These are phyloP conservation scores for Uria aalge DNA, from an alignment of 2,113 vertebrate species.

Conservation along the genomic window DNA sequence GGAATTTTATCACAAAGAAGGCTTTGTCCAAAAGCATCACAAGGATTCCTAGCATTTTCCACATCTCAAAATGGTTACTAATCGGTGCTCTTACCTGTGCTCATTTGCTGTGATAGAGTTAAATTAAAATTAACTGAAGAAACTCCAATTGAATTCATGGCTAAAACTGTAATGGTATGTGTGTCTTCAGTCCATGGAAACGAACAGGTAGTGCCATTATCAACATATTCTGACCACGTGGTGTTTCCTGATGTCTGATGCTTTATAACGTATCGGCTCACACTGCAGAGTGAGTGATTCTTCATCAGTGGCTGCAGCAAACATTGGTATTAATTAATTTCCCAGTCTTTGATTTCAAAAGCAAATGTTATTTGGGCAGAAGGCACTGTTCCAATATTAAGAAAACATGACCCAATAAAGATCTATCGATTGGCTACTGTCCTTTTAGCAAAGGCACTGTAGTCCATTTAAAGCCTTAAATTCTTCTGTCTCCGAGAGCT, in stretches of 20 bases:
- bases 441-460: neutral
- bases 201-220: constrained; percentile 71
- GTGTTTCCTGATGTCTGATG: constrained; percentile 61
- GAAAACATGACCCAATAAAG: neutral
- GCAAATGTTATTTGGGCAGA: neutral
- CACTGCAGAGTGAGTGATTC: constrained; percentile 75
- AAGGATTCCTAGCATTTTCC: neutral
- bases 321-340: neutral
- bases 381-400: neutral
- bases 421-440: neutral
- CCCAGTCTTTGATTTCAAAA: neutral
- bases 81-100: constrained; percentile 69
- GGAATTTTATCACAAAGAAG: neutral
- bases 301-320: constrained; percentile 74
- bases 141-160: constrained; percentile 84
- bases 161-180: constrained; percentile 81
- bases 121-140: constrained; percentile 85
- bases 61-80: neutral
- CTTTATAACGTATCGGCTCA: constrained; percentile 79
- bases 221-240: constrained; percentile 64
- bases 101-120: constrained; percentile 78
- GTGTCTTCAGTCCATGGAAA: constrained; percentile 79
- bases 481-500: neutral
- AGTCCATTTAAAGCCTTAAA: neutral
- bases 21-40: neutral